phyloP scores from a whole-genome alignment of 1,140 invertebrate species.

The Andricus grossulariae region DNA sequence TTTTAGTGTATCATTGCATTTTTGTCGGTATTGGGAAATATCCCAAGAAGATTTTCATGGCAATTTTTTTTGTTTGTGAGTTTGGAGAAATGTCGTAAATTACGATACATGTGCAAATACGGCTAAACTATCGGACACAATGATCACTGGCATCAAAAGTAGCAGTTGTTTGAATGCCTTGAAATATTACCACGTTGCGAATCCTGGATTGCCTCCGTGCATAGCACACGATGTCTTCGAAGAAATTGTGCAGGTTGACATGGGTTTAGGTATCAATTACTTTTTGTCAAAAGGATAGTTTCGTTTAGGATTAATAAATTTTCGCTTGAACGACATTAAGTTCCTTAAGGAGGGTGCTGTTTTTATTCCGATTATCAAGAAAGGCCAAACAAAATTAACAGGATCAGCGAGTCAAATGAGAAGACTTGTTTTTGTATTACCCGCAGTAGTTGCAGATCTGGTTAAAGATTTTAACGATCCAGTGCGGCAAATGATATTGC shows the following conservation, averaged over 20 bases:
- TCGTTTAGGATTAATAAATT: background rate
- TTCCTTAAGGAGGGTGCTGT: background rate
- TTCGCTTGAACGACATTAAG: background rate
- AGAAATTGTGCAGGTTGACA: constrained; percentile 39
- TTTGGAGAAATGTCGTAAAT: constrained; percentile 34
- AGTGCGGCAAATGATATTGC: constrained; percentile 39
- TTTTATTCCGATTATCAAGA: background rate
- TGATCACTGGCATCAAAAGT: constrained; percentile 17
- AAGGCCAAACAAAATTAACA: constrained; percentile 33
- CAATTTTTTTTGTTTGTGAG: constrained; percentile 23
- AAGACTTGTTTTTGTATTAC: constrained; percentile 38
- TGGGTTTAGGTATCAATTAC: constrained; percentile 33
- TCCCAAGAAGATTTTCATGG: constrained; percentile 32
- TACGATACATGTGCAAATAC: constrained; percentile 7
- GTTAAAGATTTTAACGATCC: constrained; percentile 28
- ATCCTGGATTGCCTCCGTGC: background rate
- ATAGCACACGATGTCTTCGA: background rate
- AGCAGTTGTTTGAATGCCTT: constrained; percentile 39
- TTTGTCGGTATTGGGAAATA: constrained; percentile 41
- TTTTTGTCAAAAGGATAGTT: background rate
- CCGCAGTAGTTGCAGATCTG: constrained; percentile 30
- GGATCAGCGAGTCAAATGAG: constrained; percentile 39
- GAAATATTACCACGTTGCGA: constrained; percentile 39
- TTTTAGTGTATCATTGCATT: constrained; percentile 34
- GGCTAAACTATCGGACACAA: background rate